Evolutionary conservation across 2,888 invertebrate genomes (phyloP).

Genomic region (Ochropleura leucogaster): DNA sequence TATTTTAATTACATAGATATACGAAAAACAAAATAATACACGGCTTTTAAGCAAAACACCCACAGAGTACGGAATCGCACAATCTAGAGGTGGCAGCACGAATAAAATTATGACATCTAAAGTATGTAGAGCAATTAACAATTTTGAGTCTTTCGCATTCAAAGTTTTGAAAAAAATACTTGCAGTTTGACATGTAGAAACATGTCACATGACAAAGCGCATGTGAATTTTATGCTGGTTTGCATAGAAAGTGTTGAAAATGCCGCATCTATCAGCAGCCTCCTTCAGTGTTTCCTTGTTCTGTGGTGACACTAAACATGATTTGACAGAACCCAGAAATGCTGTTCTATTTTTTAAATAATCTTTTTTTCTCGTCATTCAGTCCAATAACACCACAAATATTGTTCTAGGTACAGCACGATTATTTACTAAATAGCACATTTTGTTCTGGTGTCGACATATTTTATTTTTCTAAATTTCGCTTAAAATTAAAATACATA

Average conservation of each 20-base stretch:
- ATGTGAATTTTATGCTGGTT: too few relatives aligned
- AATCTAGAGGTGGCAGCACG: neutral
- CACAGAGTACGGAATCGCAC: neutral
- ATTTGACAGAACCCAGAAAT: neutral
- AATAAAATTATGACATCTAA: neutral
- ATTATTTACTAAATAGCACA: conserved; percentile 40
- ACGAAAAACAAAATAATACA: conserved; percentile 6
- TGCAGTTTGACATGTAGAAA: too few relatives aligned
- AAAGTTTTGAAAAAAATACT: too few relatives aligned
- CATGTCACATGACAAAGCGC: neutral
- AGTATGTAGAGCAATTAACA: neutral
- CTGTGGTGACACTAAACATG: neutral
- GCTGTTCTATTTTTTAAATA: conserved; percentile 35
- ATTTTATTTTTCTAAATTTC: neutral
- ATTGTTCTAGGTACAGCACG: conserved; percentile 17
- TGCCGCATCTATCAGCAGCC: neutral
- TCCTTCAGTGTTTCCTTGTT: neutral
- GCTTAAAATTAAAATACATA: conserved; percentile 21
- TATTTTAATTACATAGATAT: conserved; percentile 9
- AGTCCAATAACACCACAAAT: neutral
- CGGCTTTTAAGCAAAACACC: neutral
- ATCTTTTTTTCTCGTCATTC: neutral
- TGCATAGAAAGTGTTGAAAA: neutral
- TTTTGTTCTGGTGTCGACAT: conserved; percentile 21
- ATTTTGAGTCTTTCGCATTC: neutral